Evolutionary conservation across 2,113 vertebrate species (phyloP), one percentile per base, ranked within the genome.

Genomic region (Zapornia atra): DNA sequence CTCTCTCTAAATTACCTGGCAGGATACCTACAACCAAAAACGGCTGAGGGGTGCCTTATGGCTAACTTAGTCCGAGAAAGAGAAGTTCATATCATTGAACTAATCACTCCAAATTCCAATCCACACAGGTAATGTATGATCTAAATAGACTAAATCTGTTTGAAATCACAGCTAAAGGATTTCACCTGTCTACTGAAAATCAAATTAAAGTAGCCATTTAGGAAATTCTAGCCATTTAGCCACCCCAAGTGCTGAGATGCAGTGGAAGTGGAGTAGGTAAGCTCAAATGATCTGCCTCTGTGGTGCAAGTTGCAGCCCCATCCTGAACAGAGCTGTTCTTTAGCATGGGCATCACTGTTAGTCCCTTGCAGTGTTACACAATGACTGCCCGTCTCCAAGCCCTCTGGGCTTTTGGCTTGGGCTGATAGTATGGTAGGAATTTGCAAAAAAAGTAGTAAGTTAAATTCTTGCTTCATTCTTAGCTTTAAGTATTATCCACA

Each of bases 1-100:
- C 98, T 99, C 51, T 99, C 99, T 6, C 97, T 99, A 94, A 99
- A 99, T 98, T 99, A 99, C 97, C 98, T 99, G 91, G 99, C 99
- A 24, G 98, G 98, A 82, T 99, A 99, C 89, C 93, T 99, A 25
- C 98, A 99, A 66, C 98, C 98, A 7, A 99, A 99, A 95, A 71
- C 97, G 11, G 99, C 99, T 11, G 98, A 98, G 54, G 99, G 99
- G 1, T 99, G 99, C 64, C 94, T 99, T 56, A 94, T 99, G 57
- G 98, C 98, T 29, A 97, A 91, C 48, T 96, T 97, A 21, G 95
- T 97, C 59, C 98, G 97, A 36, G 97, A 98, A 85, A 98, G 94
- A 94, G 99, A 99, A 94, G 98, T 99, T 54, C 99, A 99, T 96
- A 98, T 99, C 88, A 98, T 99, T n/a, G 99, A 99, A 93, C 97